Base-by-base conservation (phyloP, 2,113 vertebrate genomes). In the Oreochromis niloticus region DNA sequence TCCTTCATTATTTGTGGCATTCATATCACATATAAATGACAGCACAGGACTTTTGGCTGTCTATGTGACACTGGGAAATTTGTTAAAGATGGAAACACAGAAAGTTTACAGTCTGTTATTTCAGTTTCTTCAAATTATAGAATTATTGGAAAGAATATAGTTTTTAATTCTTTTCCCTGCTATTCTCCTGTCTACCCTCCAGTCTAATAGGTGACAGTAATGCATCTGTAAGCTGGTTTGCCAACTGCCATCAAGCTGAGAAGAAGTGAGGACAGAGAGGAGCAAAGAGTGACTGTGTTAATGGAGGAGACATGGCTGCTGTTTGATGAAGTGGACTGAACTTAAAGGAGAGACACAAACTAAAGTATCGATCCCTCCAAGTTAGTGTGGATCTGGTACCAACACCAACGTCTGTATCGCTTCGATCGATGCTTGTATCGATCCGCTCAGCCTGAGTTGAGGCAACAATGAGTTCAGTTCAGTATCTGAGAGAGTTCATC, bases 251-350 rank as follows among this genome's bases (percentile, higher is more conserved):
- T 57, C 12, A 3, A 57, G 24, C 55, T 4, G 6, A 57, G 11
- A 57, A 57, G 55, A 27, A 0, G 55, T 54, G 50, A 54, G 50
- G 19, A n/a, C 9, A 0, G 50, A 10, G 3, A 54, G 19, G 50
- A 54, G 50, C 50, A 54, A 54, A 54, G 19, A n/a, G 50, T 54
- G 50, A n/a, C 50, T 54, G 9, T 54, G 50, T n/a, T 54, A 54
- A 54, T n/a, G 9, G 50, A 54, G 50, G 19, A n/a, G 9, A 54
- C 50, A 54, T 54, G 19, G 19, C 50, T 54, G 5, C 50, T 54
- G 50, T 54, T 54, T 54, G 50, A 54, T 54, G 6, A 54, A 54
- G 50, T 54, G 50, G 50, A 54, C 50, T 54, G 19, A 54, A 54
- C 50, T n/a, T 54, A 54, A 10, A 54, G 10, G 50, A 54, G 50